Evolutionary conservation across 2,797 vertebrate genomes (phyloP), one percentile per base, ranked within the genome.

Genomic region (Gouania willdenowi): DNA sequence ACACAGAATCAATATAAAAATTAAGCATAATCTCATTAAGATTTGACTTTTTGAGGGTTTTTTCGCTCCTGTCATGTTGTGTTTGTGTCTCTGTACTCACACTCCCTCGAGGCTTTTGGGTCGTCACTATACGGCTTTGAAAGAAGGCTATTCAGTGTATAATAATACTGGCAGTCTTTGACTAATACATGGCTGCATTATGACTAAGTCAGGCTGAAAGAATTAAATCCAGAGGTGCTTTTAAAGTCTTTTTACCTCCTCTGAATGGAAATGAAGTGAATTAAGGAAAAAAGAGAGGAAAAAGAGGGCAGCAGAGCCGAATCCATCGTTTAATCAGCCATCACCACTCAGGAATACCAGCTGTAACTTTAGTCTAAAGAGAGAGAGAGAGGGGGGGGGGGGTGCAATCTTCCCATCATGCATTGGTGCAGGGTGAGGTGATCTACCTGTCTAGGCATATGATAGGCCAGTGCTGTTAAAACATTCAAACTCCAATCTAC

Each of bases 181-280:
- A 72, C 63, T 76, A 80, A 81, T 67, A 70, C 41, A 65, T 56
- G 59, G 47, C 21, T 12, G 39, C 56, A 77, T 87, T 86, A 79
- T 66, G 67, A 83, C 53, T 52, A 79, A 66, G 71, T 66, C 74
- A 74, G 48, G 75, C 74, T 55, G 66, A 81, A 83, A 75, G 65
- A 68, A 75, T 71, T 72, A 57, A 54, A 51, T 75, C 80, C 77
- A 1, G 50, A 43, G 72, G 85, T 81, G 64, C 81, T 80, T 68
- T 85, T 63, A 73, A 68, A 75, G 48, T 77, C 75, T 82, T 83
- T 87, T 87, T 74, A 78, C 65, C 66, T 79, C 80, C 35, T 62
- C 14, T 10, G 12, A 79, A 75, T 70, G 51, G 61, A 71, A 79
- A 77, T 67, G 45, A 75, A 77, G 50, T 48, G 63, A 73, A 77